Conservation (phyloP, 2,888 invertebrate genomes). For the Beris chalybata region DNA sequence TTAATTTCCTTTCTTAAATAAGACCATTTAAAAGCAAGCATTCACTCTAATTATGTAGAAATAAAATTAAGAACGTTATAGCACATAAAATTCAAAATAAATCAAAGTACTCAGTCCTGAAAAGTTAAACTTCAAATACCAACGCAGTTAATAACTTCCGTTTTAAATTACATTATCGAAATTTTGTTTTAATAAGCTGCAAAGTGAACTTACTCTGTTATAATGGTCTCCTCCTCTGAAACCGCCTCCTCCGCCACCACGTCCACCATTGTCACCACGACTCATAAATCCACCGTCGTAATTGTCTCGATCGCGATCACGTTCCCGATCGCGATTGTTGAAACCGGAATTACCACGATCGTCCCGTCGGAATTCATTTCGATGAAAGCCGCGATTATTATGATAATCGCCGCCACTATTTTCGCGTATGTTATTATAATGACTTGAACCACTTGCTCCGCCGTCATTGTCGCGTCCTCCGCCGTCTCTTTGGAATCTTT, state of each 20-base stretch:
- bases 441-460: slow-evolving; percentile 40
- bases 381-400: slow-evolving; percentile 37
- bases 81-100: too few species aligned
- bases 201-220: slow-evolving; percentile 38
- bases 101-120: not conserved
- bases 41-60: too few species aligned
- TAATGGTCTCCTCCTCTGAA: slow-evolving; percentile 37
- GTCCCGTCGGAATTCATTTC: slow-evolving; percentile 37
- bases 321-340: slow-evolving; percentile 36
- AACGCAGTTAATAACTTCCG: too few species aligned
- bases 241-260: slow-evolving; percentile 32
- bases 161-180: too few species aligned
- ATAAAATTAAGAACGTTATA: too few species aligned
- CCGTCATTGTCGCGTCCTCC: slow-evolving; percentile 37
- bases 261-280: slow-evolving; percentile 25
- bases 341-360: slow-evolving; percentile 31
- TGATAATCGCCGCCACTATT: slow-evolving; percentile 36
- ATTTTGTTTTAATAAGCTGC: not conserved
- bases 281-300: slow-evolving; percentile 31
- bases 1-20: too few species aligned
- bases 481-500: slow-evolving; percentile 41
- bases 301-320: slow-evolving; percentile 35
- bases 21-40: too few species aligned
- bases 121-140: not conserved
- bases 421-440: slow-evolving; percentile 32